phyloP scores from a whole-genome alignment of 2,888 invertebrate species.

The Tridacna gigas region DNA sequence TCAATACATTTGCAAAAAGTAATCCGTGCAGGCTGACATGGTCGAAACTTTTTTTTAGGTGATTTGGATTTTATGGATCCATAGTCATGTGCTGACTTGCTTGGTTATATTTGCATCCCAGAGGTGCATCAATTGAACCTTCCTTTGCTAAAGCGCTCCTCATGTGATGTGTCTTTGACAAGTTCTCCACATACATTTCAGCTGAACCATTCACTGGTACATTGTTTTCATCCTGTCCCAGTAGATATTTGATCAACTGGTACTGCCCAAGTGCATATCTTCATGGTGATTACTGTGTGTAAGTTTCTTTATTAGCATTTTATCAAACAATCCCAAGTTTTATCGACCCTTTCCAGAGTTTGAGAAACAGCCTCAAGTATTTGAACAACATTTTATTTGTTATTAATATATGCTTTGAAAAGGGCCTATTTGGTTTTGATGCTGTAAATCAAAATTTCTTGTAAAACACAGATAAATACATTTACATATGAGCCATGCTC shows the following conservation, averaged over 20 bases:
- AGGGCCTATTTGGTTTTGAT: not conserved
- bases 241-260: slow-evolving; percentile 43
- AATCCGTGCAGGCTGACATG: too few relatives aligned
- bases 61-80: too few relatives aligned
- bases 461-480: not conserved
- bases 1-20: too few relatives aligned
- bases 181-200: not conserved
- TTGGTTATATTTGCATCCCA: not conserved
- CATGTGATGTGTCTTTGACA: too few relatives aligned
- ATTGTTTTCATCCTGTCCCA: slow-evolving; percentile 39
- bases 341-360: not conserved
- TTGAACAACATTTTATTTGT: not conserved
- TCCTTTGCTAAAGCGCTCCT: not conserved
- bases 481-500: too few relatives aligned
- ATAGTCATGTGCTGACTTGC: not conserved
- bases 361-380: not conserved
- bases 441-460: not conserved
- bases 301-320: not conserved
- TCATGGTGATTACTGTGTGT: not conserved
- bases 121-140: not conserved
- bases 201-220: slow-evolving; percentile 19
- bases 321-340: not conserved
- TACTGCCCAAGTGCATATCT: slow-evolving; percentile 29
- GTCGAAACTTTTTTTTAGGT: too few relatives aligned
- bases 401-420: not conserved